Evolutionary conservation across 2,797 vertebrate species (phyloP), one percentile per base, ranked within the genome.

Genomic region (Nyctalus aviator): DNA sequence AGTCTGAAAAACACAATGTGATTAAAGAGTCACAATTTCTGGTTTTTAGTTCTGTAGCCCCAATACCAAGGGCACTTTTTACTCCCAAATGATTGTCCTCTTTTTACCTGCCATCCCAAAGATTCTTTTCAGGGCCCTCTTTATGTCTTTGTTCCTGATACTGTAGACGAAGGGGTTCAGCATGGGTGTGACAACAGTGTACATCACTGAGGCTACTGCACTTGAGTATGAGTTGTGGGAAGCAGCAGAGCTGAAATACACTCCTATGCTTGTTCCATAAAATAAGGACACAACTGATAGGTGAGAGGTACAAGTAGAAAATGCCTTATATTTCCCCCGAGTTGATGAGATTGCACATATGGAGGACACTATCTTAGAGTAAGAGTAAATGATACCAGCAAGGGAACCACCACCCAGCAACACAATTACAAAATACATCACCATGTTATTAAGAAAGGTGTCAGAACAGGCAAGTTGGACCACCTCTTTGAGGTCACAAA

Each of bases 61-160:
- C 3, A 6, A 64, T n/a, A n/a, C 3, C 27, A 64, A 64, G 14
- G 30, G 62, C 30, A 64, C 14, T 64, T 64, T n/a, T 64, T 64
- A 15, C 27, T 27, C 2, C 62, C 0, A 1, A 2, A 15, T 64
- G 13, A n/a, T 64, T 64, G 30, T 64, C 1, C 30, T 14, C 13
- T 64, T n/a, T n/a, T 2, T 17, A 64, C 13, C 14, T n/a, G 14
- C 62, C 30, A n/a, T 64, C 23, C 3, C 6, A n/a, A n/a, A 64
- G 10, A n/a, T 17, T n/a, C 14, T n/a, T n/a, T 64, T 64, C 14
- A 64, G 14, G 0, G 14, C 27, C 14, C 30, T 64, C 27, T 64
- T 64, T 30, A 64, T 64, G 62, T 64, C 30, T 3, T 8, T 64
- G 62, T 64, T 64, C 27, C 62, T 64, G 13, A 64, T 30, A 64